A percentile compares a stretch with the other conserved stretches of the same genome.
Conservation (phyloP, 2,888 invertebrate genomes). For the Drosophila tanythrix region DNA sequence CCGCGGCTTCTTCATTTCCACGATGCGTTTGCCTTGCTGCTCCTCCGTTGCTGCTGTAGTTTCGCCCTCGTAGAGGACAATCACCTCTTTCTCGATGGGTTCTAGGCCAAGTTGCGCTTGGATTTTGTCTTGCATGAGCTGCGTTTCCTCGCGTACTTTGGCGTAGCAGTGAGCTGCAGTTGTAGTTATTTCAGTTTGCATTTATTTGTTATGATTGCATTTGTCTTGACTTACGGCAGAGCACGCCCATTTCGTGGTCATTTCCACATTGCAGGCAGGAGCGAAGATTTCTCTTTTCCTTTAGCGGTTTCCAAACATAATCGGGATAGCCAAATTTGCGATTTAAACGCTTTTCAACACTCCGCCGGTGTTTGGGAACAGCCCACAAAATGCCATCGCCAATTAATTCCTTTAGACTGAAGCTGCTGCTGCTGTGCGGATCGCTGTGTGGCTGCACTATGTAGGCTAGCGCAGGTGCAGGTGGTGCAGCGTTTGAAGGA, state of each 20-base stretch:
- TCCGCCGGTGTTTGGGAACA: slow-evolving; percentile 86
- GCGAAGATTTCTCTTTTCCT: slow-evolving; percentile 90
- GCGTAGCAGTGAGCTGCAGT: slow-evolving; percentile 93
- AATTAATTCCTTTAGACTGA: slow-evolving; percentile 88
- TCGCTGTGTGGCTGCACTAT: slow-evolving; percentile 41
- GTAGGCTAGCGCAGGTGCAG: slow-evolving; percentile 73
- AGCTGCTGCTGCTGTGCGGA: slow-evolving; percentile 53
- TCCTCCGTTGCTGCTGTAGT: slow-evolving; percentile 87
- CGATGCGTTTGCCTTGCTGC: slow-evolving; percentile 90
- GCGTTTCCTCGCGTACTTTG: slow-evolving; percentile 92
- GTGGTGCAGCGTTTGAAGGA: slow-evolving; percentile 83
- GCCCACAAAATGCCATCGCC: slow-evolving; percentile 91
- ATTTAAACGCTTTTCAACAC: slow-evolving; percentile 90
- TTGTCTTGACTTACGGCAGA: slow-evolving; percentile 90
- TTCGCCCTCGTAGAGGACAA: slow-evolving; percentile 94
- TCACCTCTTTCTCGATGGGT: slow-evolving; percentile 93
- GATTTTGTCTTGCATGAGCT: slow-evolving; percentile 91
- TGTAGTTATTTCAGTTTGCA: background rate
- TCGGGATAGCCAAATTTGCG: slow-evolving; percentile 90
- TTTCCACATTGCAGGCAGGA: slow-evolving; percentile 94
- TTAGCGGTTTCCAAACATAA: slow-evolving; percentile 89
- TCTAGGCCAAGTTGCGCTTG: slow-evolving; percentile 88
- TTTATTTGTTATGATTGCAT: background rate
- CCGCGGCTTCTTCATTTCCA: slow-evolving; percentile 93
- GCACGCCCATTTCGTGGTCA: slow-evolving; percentile 90